A percentile compares a stretch with the other conserved stretches of the same genome.
These are phyloP conservation scores for Gasteruption jaculator DNA, from an alignment of 2,888 invertebrate species.

Conservation along the genomic window DNA sequence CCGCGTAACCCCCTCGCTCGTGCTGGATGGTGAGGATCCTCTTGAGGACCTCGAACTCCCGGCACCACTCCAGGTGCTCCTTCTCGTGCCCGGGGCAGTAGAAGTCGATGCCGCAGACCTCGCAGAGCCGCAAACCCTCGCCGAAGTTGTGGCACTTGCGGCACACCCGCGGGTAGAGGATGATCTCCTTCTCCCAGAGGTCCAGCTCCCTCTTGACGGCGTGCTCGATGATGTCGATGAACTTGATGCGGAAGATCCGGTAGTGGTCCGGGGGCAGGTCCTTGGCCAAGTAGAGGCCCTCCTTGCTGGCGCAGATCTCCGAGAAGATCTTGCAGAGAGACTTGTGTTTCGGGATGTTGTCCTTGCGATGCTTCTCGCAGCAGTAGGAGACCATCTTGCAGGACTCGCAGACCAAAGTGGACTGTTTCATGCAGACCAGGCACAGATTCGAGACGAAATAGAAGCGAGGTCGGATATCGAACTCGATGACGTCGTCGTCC, in stretches of 20 bases:
- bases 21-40: constrained; percentile 60
- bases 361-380: constrained; percentile 58
- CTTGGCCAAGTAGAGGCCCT: constrained; percentile 55
- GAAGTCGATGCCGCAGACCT: constrained; percentile 59
- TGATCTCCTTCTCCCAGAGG: constrained; percentile 66
- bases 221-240: constrained; percentile 60
- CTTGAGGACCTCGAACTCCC: constrained; percentile 59
- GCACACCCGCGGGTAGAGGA: constrained; percentile 66
- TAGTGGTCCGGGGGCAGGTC: constrained; percentile 59
- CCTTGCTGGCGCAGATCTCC: constrained; percentile 56
- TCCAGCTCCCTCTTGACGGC: constrained; percentile 58
- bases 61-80: constrained; percentile 62
- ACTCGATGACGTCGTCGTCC: constrained; percentile 60
- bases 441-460: constrained; percentile 62
- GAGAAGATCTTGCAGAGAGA: constrained; percentile 60
- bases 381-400: constrained; percentile 67
- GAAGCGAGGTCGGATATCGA: constrained; percentile 63
- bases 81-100: constrained; percentile 57
- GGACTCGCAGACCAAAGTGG: constrained; percentile 44
- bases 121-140: constrained; percentile 58
- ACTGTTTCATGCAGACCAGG: constrained; percentile 35
- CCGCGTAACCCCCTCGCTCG: constrained; percentile 55
- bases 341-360: constrained; percentile 59
- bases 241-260: constrained; percentile 60
- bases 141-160: constrained; percentile 52